Conservation (phyloP, 2,888 invertebrate genomes). For the Linyphia triangularis region DNA sequence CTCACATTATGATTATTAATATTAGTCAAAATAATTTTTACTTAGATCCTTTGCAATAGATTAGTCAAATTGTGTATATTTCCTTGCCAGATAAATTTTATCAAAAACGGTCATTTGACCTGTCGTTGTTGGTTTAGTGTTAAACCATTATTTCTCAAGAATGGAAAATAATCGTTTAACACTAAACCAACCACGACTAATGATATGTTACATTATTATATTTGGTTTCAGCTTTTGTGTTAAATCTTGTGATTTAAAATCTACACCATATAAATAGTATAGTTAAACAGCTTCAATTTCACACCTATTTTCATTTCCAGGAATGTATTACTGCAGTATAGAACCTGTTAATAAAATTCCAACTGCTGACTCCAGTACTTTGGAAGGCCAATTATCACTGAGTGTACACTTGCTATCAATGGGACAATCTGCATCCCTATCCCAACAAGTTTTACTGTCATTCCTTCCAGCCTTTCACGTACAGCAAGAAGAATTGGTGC, state of each 20-base stretch:
- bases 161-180: too few species aligned
- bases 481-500: conserved; percentile 54
- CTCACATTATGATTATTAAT: too few species aligned
- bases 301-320: conserved; percentile 25
- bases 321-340: conserved; percentile 66
- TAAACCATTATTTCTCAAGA: too few species aligned
- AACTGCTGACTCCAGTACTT: conserved; percentile 42
- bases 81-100: too few species aligned
- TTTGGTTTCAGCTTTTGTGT: background rate
- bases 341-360: conserved; percentile 46
- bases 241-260: background rate
- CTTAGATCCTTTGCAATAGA: too few species aligned
- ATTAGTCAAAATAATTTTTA: too few species aligned
- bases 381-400: conserved; percentile 61
- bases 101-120: too few species aligned
- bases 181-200: too few species aligned
- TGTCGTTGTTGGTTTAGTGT: too few species aligned
- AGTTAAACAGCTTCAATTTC: too few species aligned
- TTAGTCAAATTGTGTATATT: too few species aligned
- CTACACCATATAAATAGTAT: too few species aligned
- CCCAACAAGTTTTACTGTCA: conserved; percentile 43
- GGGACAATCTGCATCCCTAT: conserved; percentile 48
- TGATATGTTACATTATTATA: background rate
- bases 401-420: conserved; percentile 42
- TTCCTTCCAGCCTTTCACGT: conserved; percentile 71